Evolutionary conservation across 2,113 vertebrate species (phyloP), one percentile per base, ranked within the genome.

Genomic region (Holacanthus passer): DNA sequence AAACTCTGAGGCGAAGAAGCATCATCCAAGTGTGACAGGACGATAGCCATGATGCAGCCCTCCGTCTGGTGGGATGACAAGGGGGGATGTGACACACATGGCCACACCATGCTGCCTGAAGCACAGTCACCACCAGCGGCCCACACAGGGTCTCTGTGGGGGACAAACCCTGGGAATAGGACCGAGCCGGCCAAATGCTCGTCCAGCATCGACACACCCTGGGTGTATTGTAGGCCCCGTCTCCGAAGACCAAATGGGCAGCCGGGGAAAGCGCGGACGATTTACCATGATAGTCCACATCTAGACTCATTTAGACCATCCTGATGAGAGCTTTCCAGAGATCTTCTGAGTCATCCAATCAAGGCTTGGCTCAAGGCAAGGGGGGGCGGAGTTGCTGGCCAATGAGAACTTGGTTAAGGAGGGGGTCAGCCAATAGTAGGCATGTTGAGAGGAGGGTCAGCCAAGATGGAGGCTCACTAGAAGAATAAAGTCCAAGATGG

Each of bases 21-120:
- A 87, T 87, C 92, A 86, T 90, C 91, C 82, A 92, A 90, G 90
- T 79, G 90, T 94, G 93, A 94, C 92, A 93, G 87, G 81, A 89
- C 82, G 91, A 90, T 91, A 89, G 90, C 93, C 94, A 90, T 88
- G 91, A 91, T 90, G 88, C 89, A 91, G 88, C 87, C 91, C 86
- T 91, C 92, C 93, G 92, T 94, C 93, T 94, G 93, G 81, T 91
- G 83, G 81, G 69, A 87, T 86, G 90, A 93, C 89, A 88, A 73
- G 88, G 80, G 88, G 87, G 81, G 89, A 91, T 84, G 88, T 88
- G 89, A 89, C 89, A 92, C 92, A 92, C 92, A 93, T 90, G 89
- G 87, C 91, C 85, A 83, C 81, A 83, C 89, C 90, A 93, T 91
- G 89, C 89, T 91, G 91, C 91, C 84, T 83, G 81, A 80, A 88